A percentile compares a stretch with the other conserved stretches of the same genome.
These are phyloP conservation scores for Lasioglossum villosulum DNA, from an alignment of 2,888 invertebrate species.

Conservation along the genomic window DNA sequence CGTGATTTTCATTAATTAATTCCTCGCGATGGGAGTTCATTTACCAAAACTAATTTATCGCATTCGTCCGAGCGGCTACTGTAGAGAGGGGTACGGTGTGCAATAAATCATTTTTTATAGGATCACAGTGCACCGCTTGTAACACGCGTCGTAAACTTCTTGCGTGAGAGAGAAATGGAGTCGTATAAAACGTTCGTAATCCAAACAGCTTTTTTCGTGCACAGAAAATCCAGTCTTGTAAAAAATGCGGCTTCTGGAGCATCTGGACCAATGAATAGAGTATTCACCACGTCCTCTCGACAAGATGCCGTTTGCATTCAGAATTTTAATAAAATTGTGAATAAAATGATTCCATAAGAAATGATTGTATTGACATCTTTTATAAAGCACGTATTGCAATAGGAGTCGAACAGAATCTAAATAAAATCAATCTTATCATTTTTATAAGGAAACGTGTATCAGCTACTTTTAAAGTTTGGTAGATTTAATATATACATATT, in stretches of 20 bases:
- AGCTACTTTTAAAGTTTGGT: too few species aligned
- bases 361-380: too few species aligned
- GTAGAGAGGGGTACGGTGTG: not conserved
- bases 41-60: not conserved
- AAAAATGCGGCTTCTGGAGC: not conserved
- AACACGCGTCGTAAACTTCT: constrained; percentile 5
- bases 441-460: too few species aligned
- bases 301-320: not conserved
- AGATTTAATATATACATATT: too few species aligned
- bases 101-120: not conserved
- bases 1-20: not conserved
- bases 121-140: not conserved
- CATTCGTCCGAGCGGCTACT: not conserved
- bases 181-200: not conserved
- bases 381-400: too few species aligned
- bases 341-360: too few species aligned
- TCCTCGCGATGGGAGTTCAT: not conserved
- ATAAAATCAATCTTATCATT: too few species aligned
- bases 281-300: not conserved
- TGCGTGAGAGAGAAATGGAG: not conserved
- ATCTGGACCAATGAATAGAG: not conserved
- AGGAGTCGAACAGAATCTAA: too few species aligned
- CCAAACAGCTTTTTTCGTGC: not conserved
- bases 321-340: too few species aligned
- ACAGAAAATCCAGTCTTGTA: not conserved